Base-by-base conservation (phyloP, 2,888 invertebrate species). In the Lithosia quadra region DNA sequence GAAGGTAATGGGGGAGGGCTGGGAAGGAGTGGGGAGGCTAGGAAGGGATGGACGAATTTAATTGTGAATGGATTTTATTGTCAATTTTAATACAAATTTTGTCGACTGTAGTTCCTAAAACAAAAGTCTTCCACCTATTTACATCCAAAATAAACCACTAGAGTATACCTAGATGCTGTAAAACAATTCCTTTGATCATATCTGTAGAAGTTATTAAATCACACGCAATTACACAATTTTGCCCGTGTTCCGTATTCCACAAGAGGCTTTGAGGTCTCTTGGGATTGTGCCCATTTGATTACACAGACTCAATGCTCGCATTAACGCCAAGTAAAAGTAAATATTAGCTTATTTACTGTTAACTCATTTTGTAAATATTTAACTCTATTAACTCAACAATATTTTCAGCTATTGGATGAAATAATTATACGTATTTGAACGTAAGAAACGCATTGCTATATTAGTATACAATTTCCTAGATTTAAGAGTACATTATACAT, bases 211-310 rank as follows among this genome's bases (percentile, higher is more conserved):
- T 69, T 69, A 65, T 56, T 49, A 49, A 49, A 56, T 56, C 58
- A 58, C 69, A 76, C 56, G 69, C 60, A 70, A 74, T 79, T 72
- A 76, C 69, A 65, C 72, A 78, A 77, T 76, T 69, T 63, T 36
- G 28, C 57, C 9, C 65, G 24, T 59, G 56, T 63, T 59, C 65
- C 69, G 68, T 70, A 57, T 59, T 60, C 58, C 56, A 60, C 61
- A 66, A 58, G 63, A 33, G 65, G 63, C 69, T 73, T 69, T 67
- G 71, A 78, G 58, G 57, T 65, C 58, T 67, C 49, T 61, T 28
- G 43, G 49, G 69, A 67, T 71, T 70, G 60, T 60, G 61, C 53
- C 11, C 36, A 49, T 65, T 64, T 67, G 65, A 66, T 55, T 67
- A 78, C 22, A 72, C 43, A 71, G 57, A 62, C 68, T 67, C 68